Percentiles rank a stretch among this genome's conserved stretches.
Evolutionary conservation across 2,113 vertebrate genomes (phyloP).

Genomic region (Felis chaus): DNA sequence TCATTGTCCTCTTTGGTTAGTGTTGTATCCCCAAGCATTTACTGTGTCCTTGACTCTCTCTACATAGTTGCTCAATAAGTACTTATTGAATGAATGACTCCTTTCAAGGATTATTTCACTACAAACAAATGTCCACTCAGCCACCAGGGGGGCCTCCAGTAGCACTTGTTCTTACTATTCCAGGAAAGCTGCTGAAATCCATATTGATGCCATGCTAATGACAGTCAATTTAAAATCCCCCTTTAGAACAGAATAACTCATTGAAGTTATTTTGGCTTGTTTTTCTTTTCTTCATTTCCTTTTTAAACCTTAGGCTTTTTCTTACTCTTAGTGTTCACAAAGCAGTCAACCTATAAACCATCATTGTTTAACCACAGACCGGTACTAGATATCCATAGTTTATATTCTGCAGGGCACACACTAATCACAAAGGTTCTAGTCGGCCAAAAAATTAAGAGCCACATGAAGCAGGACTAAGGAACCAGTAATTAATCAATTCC

Average conservation of each 20-base stretch:
- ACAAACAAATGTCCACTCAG: neutral
- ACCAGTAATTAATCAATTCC: neutral
- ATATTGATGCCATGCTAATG: neutral
- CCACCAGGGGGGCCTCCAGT: conserved; percentile 44
- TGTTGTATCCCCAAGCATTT: neutral
- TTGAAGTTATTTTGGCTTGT: neutral
- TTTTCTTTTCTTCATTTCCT: conserved; percentile 38
- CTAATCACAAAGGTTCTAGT: neutral
- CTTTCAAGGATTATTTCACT: conserved; percentile 35
- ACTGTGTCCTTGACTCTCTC: neutral
- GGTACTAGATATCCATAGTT: neutral
- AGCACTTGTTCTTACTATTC: neutral
- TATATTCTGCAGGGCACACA: neutral
- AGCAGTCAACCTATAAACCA: neutral
- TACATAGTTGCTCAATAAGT: conserved; percentile 27
- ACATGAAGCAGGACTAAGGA: neutral
- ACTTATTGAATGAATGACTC: neutral
- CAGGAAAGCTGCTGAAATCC: neutral
- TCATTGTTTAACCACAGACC: neutral
- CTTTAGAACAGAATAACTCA: neutral
- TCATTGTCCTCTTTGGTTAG: neutral
- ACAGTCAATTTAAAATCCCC: neutral
- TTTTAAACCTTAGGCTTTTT: conserved; percentile 34
- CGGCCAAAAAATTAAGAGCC: conserved; percentile 4
- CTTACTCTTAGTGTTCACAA: conserved; percentile 25